phyloP scores from a whole-genome alignment of 2,113 vertebrate genomes.

The Xenopus borealis region DNA sequence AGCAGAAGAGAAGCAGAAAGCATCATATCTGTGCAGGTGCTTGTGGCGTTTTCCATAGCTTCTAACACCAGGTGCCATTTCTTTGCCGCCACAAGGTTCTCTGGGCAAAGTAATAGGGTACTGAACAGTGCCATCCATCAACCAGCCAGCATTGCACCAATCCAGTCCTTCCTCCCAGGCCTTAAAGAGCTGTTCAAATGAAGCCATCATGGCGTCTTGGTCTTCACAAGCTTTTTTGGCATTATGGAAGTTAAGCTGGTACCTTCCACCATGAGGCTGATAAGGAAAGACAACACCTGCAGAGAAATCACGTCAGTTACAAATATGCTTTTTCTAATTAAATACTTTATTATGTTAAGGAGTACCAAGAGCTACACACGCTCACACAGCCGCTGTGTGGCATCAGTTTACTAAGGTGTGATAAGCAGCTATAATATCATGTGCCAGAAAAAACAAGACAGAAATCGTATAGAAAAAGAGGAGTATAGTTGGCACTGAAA shows the following conservation, averaged over 20 bases:
- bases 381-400: too few species aligned
- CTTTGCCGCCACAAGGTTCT: slow-evolving; percentile 68
- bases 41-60: slow-evolving; percentile 80
- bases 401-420: too few species aligned
- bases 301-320: neutral
- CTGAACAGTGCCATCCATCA: slow-evolving; percentile 79
- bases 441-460: too few species aligned
- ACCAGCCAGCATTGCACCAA: slow-evolving; percentile 88
- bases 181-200: slow-evolving; percentile 81
- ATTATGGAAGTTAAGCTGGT: slow-evolving; percentile 76
- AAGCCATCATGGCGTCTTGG: slow-evolving; percentile 79
- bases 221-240: slow-evolving; percentile 75
- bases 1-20: slow-evolving; percentile 82
- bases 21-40: slow-evolving; percentile 74
- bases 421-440: too few species aligned
- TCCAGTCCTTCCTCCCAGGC: slow-evolving; percentile 84
- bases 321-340: too few species aligned
- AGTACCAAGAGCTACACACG: too few species aligned
- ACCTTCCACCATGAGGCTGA: slow-evolving; percentile 77
- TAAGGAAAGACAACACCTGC: slow-evolving; percentile 91
- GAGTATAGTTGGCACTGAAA: too few species aligned
- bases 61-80: slow-evolving; percentile 75
- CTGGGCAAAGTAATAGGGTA: slow-evolving; percentile 78
- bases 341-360: too few species aligned
- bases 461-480: too few species aligned